Evolutionary conservation across 2,113 vertebrate genomes (phyloP), one percentile per base, ranked within the genome.

Genomic region (Vireo altiloquus): DNA sequence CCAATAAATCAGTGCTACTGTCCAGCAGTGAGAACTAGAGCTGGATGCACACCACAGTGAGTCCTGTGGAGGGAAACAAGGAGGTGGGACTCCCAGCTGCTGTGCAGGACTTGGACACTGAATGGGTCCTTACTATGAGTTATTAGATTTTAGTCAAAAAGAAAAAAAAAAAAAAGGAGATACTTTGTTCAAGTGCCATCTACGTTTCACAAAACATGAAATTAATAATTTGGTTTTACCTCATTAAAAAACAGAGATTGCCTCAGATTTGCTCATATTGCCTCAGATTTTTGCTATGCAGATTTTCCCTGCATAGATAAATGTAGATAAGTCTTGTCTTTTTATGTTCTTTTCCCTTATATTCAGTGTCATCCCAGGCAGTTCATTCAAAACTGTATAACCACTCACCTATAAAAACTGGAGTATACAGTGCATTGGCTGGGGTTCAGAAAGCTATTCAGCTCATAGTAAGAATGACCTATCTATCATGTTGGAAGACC

Each of bases 11-110:
- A 68, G 18, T 28, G 6, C 11, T 42, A 12, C 44, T n/a, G 15
- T 53, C 59, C 53, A 75, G n/a, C 23, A 70, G 15, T 40, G 28
- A 88, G 61, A 75, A 49, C 12, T 53, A 54, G 12, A 22, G 10
- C 30, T 82, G 49, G 1, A 1, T 53, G 44, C 10, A 44, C 17
- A 61, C 17, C 18, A 39, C 0, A 0, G 33, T 47, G 49, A 24
- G 10, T 42, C 33, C 56, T 30, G 23, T 35, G 31, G n/a, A 59
- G 22, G 10, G 16, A 61, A 77, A 65, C 6, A 39, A 53, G 10
- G 11, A 9, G 8, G 24, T 59, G 28, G 27, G 39, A 47, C 8
- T 50, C 22, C 16, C 27, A 9, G 1, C 10, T 79, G 15, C 25
- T 37, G 4, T 60, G 39, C 35, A 76, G 47, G 25, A 40, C 27